Conservation (phyloP, 2,113 vertebrate species). For the Phyllopteryx taeniolatus region DNA sequence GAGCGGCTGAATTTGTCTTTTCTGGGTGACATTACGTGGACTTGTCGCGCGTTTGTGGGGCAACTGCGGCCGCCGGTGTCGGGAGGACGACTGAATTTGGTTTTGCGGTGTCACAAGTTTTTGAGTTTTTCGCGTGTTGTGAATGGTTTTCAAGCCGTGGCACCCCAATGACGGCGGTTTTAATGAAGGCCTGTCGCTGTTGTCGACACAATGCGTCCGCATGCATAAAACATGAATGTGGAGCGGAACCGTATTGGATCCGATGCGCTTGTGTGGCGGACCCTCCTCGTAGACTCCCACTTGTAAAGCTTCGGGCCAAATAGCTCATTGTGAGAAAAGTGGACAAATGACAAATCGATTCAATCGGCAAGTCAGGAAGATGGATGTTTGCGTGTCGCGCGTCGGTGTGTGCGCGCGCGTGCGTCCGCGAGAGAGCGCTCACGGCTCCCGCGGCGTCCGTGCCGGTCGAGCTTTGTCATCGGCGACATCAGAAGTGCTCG, state of each 20-base stretch:
- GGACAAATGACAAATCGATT: constrained; percentile 10
- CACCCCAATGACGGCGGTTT: neutral
- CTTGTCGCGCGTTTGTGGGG: neutral
- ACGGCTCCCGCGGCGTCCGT: neutral
- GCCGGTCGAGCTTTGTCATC: constrained; percentile 6
- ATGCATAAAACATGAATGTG: neutral
- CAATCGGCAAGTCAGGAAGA: constrained; percentile 9
- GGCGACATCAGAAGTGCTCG: neutral
- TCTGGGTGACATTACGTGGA: neutral
- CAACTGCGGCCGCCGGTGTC: neutral
- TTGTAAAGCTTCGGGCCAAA: neutral
- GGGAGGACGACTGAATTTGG: neutral
- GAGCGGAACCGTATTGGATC: neutral
- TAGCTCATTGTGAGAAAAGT: neutral
- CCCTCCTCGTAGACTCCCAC: neutral
- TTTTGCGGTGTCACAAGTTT: neutral
- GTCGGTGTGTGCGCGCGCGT: constrained; percentile 13
- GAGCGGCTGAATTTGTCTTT: neutral
- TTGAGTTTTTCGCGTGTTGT: too few species aligned
- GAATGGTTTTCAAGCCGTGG: neutral
- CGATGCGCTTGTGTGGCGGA: neutral
- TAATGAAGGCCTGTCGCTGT: neutral
- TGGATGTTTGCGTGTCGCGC: constrained; percentile 12
- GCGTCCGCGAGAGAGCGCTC: constrained; percentile 6
- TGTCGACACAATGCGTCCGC: neutral